Evolutionary conservation across 1,140 invertebrate genomes (phyloP), one percentile per base, ranked within the genome.

Genomic region (Drosophila melanogaster): DNA sequence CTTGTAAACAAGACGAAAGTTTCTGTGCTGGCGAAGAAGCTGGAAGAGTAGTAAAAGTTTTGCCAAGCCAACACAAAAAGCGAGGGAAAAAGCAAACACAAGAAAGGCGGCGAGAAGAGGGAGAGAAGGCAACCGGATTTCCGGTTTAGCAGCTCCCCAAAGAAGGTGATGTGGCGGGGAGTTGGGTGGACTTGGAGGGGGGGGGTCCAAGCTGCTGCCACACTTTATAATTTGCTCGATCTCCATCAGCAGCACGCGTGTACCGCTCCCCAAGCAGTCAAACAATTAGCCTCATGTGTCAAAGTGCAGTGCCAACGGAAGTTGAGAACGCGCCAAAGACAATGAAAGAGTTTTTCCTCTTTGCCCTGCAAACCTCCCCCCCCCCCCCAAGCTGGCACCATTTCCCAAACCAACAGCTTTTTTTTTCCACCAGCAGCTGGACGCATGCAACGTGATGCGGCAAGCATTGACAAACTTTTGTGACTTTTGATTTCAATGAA

Each of bases 261-360:
- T 50, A 41, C 38, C 46, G 47, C 59, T 47, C 50, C 60, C 61
- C 60, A 30, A 40, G 35, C 58, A 65, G 44, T 49, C 64, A 55
- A 72, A 86, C 81, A 85, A 85, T 87, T 87, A 84, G 77, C 83
- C 77, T 89, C 77, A 65, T 80, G 84, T 87, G 84, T 87, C 84
- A 87, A 84, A 87, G 84, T 74, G 77, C 80, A 89, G 54, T 55
- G 59, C 49, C 43, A 81, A 66, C 81, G 81, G 81, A 85, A 85
- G 81, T 67, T 65, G 80, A 84, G 66, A 69, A 73, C 73, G 76
- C 65, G 74, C 74, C 58, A 69, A 73, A 79, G 72, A 84, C 81
- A 85, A 85, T 85, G 64, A 59, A 58, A 58, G 51, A 64, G 50
- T 19, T 44, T 44, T 44, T 17, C 41, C 41, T 17, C 54, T 55